Conservation (phyloP, 1,140 invertebrate species). For the Hylaeus volcanicus region DNA sequence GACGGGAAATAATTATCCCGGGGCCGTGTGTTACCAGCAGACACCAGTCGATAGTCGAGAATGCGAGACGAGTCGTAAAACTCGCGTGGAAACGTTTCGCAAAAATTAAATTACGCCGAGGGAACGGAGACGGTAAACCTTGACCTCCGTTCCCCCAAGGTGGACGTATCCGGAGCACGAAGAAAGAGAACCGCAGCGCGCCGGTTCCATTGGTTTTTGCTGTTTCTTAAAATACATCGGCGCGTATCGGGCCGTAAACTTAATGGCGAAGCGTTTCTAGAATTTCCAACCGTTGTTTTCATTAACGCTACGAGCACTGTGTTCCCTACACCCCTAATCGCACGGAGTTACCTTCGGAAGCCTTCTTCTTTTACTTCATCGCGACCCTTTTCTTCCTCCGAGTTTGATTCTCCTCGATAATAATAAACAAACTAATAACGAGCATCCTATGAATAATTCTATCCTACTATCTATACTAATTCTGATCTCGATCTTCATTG, state of each 20-base stretch:
- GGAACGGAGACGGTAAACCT: constrained; percentile 11
- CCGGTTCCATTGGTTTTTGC: not conserved
- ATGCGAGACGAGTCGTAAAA: constrained; percentile 29
- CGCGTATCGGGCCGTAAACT: not conserved
- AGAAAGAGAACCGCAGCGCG: not conserved
- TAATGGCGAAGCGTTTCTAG: not conserved
- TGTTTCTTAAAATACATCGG: constrained; percentile 31
- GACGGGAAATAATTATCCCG: constrained; percentile 13
- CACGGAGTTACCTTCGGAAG: not conserved
- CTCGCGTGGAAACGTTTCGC: not conserved
- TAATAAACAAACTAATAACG: too few relatives aligned
- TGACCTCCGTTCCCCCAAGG: constrained; percentile 8
- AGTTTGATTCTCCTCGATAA: too few relatives aligned
- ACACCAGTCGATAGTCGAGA: not conserved
- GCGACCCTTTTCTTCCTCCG: not conserved
- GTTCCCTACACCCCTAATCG: not conserved
- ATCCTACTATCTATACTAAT: too few relatives aligned
- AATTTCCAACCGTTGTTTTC: not conserved
- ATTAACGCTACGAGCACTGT: not conserved
- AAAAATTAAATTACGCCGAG: constrained; percentile 25
- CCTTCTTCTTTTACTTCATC: not conserved
- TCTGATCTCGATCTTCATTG: too few relatives aligned
- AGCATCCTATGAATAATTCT: too few relatives aligned
- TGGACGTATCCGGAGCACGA: not conserved
- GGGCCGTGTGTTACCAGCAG: not conserved